These are phyloP conservation scores for Hippopotamus amphibius DNA, from an alignment of 2,113 vertebrate species.

Conservation along the genomic window DNA sequence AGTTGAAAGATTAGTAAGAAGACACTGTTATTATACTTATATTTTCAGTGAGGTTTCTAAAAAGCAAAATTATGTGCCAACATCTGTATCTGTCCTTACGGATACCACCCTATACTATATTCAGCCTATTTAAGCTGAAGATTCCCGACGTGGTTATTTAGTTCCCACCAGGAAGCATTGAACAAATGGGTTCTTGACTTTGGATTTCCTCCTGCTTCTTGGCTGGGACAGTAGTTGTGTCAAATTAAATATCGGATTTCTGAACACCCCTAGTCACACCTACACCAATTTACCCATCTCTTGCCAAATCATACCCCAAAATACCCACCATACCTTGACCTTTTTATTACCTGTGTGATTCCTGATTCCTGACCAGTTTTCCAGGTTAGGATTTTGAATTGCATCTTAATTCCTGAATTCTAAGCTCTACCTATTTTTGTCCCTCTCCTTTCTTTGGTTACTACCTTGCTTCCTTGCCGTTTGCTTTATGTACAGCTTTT, in stretches of 20 bases:
- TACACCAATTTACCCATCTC: not conserved
- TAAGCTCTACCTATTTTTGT: not conserved
- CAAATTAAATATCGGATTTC: not conserved
- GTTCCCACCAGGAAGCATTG: not conserved
- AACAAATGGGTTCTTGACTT: not conserved
- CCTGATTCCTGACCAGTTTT: not conserved
- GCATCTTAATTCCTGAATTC: not conserved
- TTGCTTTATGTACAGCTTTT: not conserved
- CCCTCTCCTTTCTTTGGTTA: not conserved
- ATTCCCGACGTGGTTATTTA: not conserved
- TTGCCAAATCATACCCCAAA: not conserved
- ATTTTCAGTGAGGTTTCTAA: not conserved
- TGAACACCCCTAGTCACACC: not conserved
- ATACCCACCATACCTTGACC: not conserved
- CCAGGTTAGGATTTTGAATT: not conserved
- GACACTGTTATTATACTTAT: not conserved
- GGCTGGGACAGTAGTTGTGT: not conserved
- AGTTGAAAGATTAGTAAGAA: not conserved
- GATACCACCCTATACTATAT: not conserved
- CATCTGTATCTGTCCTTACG: not conserved
- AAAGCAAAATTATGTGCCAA: not conserved
- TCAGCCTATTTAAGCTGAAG: not conserved
- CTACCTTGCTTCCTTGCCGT: not conserved
- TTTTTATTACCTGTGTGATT: not conserved
- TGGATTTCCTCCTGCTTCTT: not conserved